A percentile compares a stretch with the other conserved stretches of the same genome.
These are phyloP conservation scores for Zosterops pallidus DNA, from an alignment of 2,113 vertebrate genomes.

Conservation along the genomic window DNA sequence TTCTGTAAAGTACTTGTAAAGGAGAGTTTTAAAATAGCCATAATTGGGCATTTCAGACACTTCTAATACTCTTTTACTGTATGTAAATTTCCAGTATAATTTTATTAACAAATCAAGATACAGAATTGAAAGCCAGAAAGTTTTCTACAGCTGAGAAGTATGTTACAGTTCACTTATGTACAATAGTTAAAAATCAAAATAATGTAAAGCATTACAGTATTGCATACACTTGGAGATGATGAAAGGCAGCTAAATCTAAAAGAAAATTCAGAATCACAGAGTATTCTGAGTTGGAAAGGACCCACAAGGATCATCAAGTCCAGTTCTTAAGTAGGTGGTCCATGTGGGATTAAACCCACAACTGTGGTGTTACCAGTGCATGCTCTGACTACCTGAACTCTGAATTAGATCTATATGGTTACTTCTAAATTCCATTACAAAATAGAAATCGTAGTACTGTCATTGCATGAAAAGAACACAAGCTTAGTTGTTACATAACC, in stretches of 20 bases:
- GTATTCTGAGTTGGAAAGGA: neutral
- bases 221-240: neutral
- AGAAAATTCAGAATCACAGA: neutral
- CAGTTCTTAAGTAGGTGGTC: neutral
- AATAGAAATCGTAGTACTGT: neutral
- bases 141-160: neutral
- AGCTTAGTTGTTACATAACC: neutral
- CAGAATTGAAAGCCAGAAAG: neutral
- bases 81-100: neutral
- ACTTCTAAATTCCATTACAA: neutral
- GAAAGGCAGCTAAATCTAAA: neutral
- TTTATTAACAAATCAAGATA: neutral
- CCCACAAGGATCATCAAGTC: neutral
- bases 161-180: neutral
- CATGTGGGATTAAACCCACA: neutral
- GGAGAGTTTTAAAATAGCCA: neutral
- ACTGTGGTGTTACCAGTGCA: fast-evolving
- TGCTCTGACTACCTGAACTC: fast-evolving
- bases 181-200: neutral
- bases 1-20: neutral
- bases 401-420: neutral
- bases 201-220: neutral
- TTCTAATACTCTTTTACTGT: neutral
- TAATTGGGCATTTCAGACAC: neutral
- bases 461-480: neutral